Conservation (phyloP, 1,140 invertebrate species). For the Drosophila burlai region DNA sequence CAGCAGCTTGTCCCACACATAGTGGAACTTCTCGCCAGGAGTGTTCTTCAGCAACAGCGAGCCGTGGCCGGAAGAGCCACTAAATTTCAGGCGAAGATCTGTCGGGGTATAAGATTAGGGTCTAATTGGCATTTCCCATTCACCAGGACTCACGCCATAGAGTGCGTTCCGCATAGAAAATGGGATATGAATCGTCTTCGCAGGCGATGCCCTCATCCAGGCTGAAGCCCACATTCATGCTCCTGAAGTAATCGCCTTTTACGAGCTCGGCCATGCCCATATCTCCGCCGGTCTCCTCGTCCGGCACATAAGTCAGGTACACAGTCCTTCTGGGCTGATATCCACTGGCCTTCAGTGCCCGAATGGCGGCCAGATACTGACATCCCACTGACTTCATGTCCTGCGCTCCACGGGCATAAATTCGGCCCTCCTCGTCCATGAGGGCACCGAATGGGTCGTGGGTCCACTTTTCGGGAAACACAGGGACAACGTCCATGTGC, state of each 20-base stretch:
- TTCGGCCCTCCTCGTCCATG: constrained; percentile 90
- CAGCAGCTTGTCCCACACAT: constrained; percentile 91
- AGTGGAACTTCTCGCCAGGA: constrained; percentile 93
- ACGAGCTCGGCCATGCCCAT: constrained; percentile 94
- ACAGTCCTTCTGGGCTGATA: constrained; percentile 88
- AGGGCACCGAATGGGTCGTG: constrained; percentile 90
- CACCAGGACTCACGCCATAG: constrained; percentile 86
- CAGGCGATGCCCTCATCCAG: constrained; percentile 92
- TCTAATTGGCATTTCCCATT: neutral
- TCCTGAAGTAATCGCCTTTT: constrained; percentile 90
- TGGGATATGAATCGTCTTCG: constrained; percentile 17
- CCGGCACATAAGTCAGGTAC: constrained; percentile 93
- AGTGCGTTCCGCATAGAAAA: constrained; percentile 34
- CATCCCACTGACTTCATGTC: constrained; percentile 86
- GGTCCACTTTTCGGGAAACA: constrained; percentile 88
- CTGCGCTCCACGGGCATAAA: constrained; percentile 92
- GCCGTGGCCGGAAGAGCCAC: constrained; percentile 95
- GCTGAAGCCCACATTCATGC: constrained; percentile 94
- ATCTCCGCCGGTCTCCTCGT: constrained; percentile 96
- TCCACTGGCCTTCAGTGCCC: constrained; percentile 87
- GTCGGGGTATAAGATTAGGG: neutral
- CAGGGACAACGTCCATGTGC: constrained; percentile 95
- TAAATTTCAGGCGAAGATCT: constrained; percentile 68
- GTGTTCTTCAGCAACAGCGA: constrained; percentile 92
- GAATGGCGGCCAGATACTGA: constrained; percentile 89